Conservation (phyloP, 2,113 vertebrate species). For the Dermatemys mawii region DNA sequence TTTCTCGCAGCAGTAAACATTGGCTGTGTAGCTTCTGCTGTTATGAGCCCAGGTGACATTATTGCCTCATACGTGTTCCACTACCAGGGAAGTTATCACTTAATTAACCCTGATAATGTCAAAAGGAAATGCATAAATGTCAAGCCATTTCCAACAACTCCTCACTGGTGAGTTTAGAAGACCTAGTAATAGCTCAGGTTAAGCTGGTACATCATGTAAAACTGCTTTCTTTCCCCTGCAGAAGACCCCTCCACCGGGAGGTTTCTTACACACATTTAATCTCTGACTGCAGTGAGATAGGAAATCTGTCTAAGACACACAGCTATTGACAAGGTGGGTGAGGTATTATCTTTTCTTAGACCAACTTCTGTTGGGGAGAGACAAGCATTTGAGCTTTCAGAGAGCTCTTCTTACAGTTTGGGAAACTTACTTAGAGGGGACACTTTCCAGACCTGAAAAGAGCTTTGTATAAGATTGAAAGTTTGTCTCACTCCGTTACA, state of each 20-base stretch:
- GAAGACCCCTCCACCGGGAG: not conserved
- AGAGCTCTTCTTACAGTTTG: not conserved
- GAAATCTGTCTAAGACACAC: not conserved
- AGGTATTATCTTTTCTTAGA: not conserved
- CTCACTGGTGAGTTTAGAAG: not conserved
- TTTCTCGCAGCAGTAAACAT: slow-evolving; percentile 43
- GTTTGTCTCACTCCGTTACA: no score
- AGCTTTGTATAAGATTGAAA: no score
- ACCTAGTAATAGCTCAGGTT: slow-evolving; percentile 1
- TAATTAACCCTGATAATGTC: slow-evolving; percentile 75
- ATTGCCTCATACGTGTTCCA: slow-evolving; percentile 39
- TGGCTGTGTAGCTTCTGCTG: not conserved
- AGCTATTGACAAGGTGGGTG: not conserved
- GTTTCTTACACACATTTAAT: not conserved
- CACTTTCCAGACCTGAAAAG: no score
- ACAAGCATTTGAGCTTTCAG: not conserved
- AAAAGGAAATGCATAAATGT: slow-evolving; percentile 70
- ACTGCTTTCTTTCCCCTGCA: not conserved
- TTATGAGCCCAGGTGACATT: slow-evolving; percentile 43
- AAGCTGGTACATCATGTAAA: slow-evolving; percentile 12
- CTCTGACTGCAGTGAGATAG: not conserved
- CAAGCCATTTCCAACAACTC: slow-evolving; percentile 49
- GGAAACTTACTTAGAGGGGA: no score
- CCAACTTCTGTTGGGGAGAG: not conserved
- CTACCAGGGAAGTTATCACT: slow-evolving; percentile 53